Evolutionary conservation across 1,140 invertebrate genomes (phyloP), one percentile per base, ranked within the genome.

Genomic region (Thrips palmi): DNA sequence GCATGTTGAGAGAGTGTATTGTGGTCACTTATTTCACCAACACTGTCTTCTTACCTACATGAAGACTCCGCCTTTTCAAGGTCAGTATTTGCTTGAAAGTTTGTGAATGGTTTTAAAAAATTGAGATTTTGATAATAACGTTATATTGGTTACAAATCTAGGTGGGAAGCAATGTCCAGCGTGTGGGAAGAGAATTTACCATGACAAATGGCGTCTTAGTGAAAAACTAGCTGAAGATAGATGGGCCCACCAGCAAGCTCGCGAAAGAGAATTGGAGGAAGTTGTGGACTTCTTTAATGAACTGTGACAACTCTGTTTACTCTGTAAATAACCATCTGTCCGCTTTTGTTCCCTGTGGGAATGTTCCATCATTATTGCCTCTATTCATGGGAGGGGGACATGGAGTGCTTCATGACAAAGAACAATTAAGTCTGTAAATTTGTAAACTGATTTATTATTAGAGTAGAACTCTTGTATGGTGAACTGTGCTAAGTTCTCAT

Each of bases 191-290:
- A 64, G 64, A 47, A 70, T 83, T 34, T 76, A 67, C 49, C 78
- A 82, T 51, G 74, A 80, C 40, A 79, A 78, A 49, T 82, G 77
- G 74, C 69, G 69, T 40, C 48, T 80, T 14, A 68, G 67, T 34
- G 68, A 79, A 7, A 71, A 71, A 47, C 55, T 80, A 12, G 74
- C 75, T 0, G 79, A 82, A 56, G 66, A 71, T 18, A 59, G 77
- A 28, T 82, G 78, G 78, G 77, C 77, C 4, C 77, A 81, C 49
- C 67, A 80, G 47, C 73, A 83, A 51, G 79, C 79, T 4, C 64
- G 74, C 36, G 62, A 71, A 45, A 58, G 79, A 44, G 78, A 83
- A 50, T 54, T 83, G 7, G 69, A 72, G 19, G 79, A 83, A 59
- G 77, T 82, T 4, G 63, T 69, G 2, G 77, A 83, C 42, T 76